Evolutionary conservation across 2,888 invertebrate species (phyloP).

Genomic region (Melipona bicolor): DNA sequence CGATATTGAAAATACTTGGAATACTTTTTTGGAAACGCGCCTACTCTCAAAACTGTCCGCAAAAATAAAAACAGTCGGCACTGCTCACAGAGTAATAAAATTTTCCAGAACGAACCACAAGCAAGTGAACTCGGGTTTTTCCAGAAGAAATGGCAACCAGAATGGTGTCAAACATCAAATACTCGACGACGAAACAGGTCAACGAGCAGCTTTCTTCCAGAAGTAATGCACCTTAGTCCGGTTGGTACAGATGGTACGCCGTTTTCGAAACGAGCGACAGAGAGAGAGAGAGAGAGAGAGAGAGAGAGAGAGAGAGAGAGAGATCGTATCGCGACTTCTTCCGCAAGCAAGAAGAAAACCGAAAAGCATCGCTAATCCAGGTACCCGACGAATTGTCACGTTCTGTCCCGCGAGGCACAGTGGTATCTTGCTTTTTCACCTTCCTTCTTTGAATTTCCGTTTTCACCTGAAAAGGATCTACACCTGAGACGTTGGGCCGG

Average conservation of each 20-base stretch:
- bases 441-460: background rate
- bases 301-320: constrained; percentile 11
- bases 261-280: background rate
- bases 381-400: constrained; percentile 75
- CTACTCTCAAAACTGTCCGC: too few species aligned
- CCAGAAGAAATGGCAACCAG: background rate
- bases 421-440: background rate
- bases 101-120: too few species aligned
- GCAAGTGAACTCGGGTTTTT: too few species aligned
- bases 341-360: constrained; percentile 48
- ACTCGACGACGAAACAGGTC: constrained; percentile 15
- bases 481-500: constrained; percentile 49
- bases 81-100: too few species aligned
- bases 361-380: constrained; percentile 74
- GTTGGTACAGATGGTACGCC: constrained; percentile 45
- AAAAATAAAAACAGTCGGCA: too few species aligned
- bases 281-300: constrained; percentile 39
- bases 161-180: constrained; percentile 6
- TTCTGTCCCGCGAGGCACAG: constrained; percentile 50
- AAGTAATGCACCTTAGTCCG: constrained; percentile 9
- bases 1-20: too few species aligned
- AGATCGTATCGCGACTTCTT: constrained; percentile 68
- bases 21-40: too few species aligned
- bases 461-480: constrained; percentile 40
- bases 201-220: background rate